Evolutionary conservation across 2,888 invertebrate genomes (phyloP).

Genomic region (Ennomos erosarius): DNA sequence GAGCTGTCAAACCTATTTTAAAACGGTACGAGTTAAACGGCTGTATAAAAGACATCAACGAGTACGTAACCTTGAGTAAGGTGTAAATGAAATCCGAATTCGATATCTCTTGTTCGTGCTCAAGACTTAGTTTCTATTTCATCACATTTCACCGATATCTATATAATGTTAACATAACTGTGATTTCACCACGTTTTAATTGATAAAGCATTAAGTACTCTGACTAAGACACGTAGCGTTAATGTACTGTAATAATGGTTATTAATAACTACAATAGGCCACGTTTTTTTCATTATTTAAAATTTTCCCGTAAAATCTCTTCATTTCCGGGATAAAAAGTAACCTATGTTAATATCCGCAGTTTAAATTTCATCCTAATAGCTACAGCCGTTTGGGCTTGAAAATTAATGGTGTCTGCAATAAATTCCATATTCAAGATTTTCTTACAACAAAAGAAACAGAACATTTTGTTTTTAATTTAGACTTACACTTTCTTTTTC

Average conservation of each 20-base stretch:
- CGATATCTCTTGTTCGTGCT: slow-evolving; percentile 28
- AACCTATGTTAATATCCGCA: neutral
- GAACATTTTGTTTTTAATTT: too few relatives aligned
- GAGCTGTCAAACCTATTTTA: too few relatives aligned
- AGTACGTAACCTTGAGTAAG: slow-evolving; percentile 16
- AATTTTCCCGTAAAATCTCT: too few relatives aligned
- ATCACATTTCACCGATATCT: slow-evolving; percentile 47
- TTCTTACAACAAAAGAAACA: too few relatives aligned
- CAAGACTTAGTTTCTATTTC: slow-evolving; percentile 45
- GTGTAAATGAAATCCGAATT: slow-evolving; percentile 23
- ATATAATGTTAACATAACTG: neutral
- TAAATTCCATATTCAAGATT: too few relatives aligned
- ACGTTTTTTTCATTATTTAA: too few relatives aligned
- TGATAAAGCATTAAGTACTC: slow-evolving; percentile 9
- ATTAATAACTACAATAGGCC: too few relatives aligned
- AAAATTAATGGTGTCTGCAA: too few relatives aligned
- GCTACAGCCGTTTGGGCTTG: too few relatives aligned
- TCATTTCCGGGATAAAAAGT: too few relatives aligned
- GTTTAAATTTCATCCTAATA: neutral
- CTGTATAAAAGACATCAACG: slow-evolving; percentile 52
- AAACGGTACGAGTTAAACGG: neutral
- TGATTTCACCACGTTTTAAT: slow-evolving; percentile 43
- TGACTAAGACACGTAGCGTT: slow-evolving; percentile 21
- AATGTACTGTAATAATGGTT: too few relatives aligned
- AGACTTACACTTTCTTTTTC: too few relatives aligned